These are phyloP conservation scores for Dysdera silvatica DNA, from an alignment of 1,140 invertebrate species.

Conservation along the genomic window DNA sequence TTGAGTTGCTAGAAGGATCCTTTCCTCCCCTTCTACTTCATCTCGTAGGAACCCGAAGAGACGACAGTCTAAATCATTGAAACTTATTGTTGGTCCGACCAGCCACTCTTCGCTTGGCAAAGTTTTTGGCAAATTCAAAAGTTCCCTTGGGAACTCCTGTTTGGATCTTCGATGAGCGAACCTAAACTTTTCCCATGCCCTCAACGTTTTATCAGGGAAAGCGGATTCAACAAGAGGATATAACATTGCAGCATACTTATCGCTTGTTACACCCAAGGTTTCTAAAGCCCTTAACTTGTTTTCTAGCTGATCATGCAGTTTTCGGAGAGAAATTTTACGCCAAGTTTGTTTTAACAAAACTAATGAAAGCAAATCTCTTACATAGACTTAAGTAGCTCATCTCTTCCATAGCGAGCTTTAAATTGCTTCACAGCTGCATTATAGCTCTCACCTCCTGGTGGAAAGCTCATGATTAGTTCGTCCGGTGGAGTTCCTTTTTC, in stretches of 20 bases:
- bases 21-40: constrained; percentile 1
- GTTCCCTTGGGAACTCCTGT: neutral
- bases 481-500: neutral
- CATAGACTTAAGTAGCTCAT: constrained; percentile 8
- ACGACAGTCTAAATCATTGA: constrained; percentile 2
- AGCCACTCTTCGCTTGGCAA: too few relatives aligned
- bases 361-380: constrained; percentile 32
- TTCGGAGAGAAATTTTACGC: neutral
- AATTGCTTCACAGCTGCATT: neutral
- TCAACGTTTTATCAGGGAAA: constrained; percentile 15
- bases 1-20: neutral
- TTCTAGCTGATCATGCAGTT: constrained; percentile 30
- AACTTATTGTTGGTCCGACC: too few relatives aligned
- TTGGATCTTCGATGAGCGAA: neutral
- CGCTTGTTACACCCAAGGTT: constrained; percentile 38
- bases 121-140: neutral
- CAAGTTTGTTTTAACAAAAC: constrained; percentile 1
- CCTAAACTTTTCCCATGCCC: constrained; percentile 1
- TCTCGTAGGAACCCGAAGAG: constrained; percentile 7
- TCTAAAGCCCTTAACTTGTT: constrained; percentile 39
- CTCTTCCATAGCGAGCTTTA: neutral
- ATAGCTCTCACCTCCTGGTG: neutral
- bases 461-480: constrained; percentile 24
- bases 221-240: constrained; percentile 42
- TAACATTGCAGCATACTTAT: constrained; percentile 41